These are phyloP conservation scores for Equus przewalskii DNA, from an alignment of 2,113 vertebrate species.

Conservation along the genomic window DNA sequence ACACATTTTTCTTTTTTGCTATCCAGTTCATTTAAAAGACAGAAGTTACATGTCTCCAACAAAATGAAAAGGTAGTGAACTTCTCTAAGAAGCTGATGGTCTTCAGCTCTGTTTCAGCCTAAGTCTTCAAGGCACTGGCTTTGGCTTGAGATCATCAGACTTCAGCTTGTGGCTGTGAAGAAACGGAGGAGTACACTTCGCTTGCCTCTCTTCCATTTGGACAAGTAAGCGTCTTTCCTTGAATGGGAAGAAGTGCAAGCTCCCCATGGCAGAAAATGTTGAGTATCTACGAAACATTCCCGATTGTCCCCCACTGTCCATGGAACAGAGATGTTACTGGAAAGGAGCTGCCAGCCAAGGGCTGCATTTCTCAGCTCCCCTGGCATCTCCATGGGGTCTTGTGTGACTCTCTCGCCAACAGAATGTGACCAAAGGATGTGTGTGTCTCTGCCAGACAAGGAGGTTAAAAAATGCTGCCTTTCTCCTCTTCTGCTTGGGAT, in stretches of 20 bases:
- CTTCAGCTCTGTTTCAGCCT: background rate
- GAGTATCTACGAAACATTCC: background rate
- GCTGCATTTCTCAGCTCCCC: background rate
- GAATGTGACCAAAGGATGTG: background rate
- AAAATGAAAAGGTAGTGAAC: background rate
- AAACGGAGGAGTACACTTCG: background rate
- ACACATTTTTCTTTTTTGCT: background rate
- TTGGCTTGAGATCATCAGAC: background rate
- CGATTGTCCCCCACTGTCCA: background rate
- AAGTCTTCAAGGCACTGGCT: background rate
- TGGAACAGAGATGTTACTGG: fast-evolving
- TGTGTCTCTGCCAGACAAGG: background rate
- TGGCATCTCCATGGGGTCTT: background rate
- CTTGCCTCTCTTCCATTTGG: background rate
- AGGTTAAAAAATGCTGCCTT: background rate
- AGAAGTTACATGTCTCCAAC: background rate
- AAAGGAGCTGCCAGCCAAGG: background rate
- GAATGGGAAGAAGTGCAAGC: background rate
- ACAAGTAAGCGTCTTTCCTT: background rate
- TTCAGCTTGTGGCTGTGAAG: background rate
- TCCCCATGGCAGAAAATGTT: background rate
- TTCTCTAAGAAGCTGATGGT: background rate
- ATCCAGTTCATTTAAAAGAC: background rate
- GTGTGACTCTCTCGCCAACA: background rate
- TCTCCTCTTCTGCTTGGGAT: background rate